Evolutionary conservation across 2,888 invertebrate genomes (phyloP).

Genomic region (Abrostola tripartita): DNA sequence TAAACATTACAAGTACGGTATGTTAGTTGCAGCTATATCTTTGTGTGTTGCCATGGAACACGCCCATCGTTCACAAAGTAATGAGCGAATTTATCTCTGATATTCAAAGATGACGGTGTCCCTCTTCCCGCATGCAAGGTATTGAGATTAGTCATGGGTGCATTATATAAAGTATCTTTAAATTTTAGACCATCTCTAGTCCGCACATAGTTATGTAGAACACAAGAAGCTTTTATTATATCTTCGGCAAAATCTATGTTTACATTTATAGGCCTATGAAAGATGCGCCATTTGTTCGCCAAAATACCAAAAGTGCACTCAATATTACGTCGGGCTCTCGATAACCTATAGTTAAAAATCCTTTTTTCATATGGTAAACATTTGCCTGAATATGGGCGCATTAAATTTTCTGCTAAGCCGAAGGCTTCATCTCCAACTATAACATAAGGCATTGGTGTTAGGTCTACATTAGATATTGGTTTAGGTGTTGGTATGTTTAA

Average conservation of each 20-base stretch:
- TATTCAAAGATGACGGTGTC: no score
- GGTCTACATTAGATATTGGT: constrained; percentile 45
- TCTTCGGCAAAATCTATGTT: constrained; percentile 46
- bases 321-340: constrained; percentile 50
- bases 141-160: no score
- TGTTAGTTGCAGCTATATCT: no score
- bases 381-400: constrained; percentile 55
- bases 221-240: constrained; percentile 48
- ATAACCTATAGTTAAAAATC: constrained; percentile 59
- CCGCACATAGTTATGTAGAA: constrained; percentile 50
- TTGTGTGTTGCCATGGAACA: no score
- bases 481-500: constrained; percentile 49
- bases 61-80: no score
- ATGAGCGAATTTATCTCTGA: no score
- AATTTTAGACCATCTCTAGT: constrained; percentile 56
- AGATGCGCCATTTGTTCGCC: constrained; percentile 51
- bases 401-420: constrained; percentile 50
- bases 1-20: no score
- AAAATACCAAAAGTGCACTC: constrained; percentile 48
- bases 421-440: constrained; percentile 61
- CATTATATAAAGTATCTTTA: no score
- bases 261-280: constrained; percentile 42
- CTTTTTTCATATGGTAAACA: constrained; percentile 45
- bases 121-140: no score
- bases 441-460: constrained; percentile 45